These are phyloP conservation scores for Anoplophora glabripennis DNA, from an alignment of 1,140 invertebrate genomes.

Conservation along the genomic window DNA sequence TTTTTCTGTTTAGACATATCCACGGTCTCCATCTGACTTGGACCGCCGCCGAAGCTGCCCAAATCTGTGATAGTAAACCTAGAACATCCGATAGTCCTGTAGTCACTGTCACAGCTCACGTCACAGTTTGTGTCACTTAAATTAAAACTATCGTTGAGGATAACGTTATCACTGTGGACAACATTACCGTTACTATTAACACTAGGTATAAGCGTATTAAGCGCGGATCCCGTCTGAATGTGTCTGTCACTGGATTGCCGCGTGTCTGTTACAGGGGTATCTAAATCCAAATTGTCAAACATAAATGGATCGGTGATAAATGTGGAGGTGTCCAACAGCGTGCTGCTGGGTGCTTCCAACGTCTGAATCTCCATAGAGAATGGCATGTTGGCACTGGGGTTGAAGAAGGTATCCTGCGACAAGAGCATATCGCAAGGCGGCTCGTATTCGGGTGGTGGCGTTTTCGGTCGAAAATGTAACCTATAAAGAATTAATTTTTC, in stretches of 20 bases:
- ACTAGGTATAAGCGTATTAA: slow-evolving; percentile 41
- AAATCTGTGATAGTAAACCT: slow-evolving; percentile 43
- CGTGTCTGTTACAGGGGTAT: slow-evolving; percentile 40
- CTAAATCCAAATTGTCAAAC: slow-evolving; percentile 48
- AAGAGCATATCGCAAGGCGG: slow-evolving; percentile 38
- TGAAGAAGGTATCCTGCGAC: slow-evolving; percentile 44
- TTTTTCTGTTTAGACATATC: slow-evolving; percentile 6
- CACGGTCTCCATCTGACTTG: neutral
- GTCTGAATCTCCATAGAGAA: slow-evolving; percentile 56
- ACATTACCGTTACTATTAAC: slow-evolving; percentile 35
- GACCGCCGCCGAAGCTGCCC: slow-evolving; percentile 20
- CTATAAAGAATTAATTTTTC: slow-evolving; percentile 46
- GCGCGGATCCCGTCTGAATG: slow-evolving; percentile 30
- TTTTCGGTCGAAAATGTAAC: slow-evolving; percentile 76
- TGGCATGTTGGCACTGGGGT: slow-evolving; percentile 55
- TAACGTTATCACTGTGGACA: slow-evolving; percentile 25
- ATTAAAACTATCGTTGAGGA: slow-evolving; percentile 1
- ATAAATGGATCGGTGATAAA: slow-evolving; percentile 53
- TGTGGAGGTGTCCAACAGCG: slow-evolving; percentile 45
- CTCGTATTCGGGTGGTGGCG: slow-evolving; percentile 53
- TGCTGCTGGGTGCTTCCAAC: slow-evolving; percentile 30
- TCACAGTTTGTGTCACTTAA: slow-evolving; percentile 9
- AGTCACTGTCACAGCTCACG: slow-evolving; percentile 23
- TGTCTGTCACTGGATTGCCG: slow-evolving; percentile 35
- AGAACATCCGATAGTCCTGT: slow-evolving; percentile 43